Conservation (phyloP, 2,113 vertebrate genomes). For the Callipepla californica region DNA sequence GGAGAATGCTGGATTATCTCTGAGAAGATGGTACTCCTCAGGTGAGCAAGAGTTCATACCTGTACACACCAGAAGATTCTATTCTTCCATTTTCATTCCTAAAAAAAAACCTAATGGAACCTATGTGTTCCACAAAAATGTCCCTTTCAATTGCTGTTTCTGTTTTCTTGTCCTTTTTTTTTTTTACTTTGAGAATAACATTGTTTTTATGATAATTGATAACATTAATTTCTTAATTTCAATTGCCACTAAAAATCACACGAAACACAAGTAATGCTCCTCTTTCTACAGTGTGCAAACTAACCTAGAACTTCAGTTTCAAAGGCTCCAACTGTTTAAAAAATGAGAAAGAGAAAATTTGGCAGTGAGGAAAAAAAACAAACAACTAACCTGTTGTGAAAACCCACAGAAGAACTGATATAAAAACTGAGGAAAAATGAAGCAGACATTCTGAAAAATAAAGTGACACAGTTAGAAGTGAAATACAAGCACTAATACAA, state of each 20-base stretch:
- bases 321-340: background rate
- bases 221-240: background rate
- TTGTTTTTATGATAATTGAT: background rate
- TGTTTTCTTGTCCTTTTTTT: background rate
- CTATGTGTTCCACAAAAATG: background rate
- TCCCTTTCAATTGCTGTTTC: background rate
- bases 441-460: conserved; percentile 94
- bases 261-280: background rate
- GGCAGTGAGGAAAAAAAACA: background rate
- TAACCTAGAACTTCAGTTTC: background rate
- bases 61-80: background rate
- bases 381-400: conserved; percentile 92
- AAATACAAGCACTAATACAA: background rate
- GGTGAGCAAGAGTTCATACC: background rate
- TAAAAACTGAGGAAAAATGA: conserved; percentile 99
- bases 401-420: conserved; percentile 99
- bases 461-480: background rate
- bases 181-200: background rate
- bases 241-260: background rate
- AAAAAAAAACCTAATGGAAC: background rate
- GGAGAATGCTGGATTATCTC: background rate
- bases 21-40: background rate
- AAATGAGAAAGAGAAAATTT: background rate
- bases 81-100: background rate
- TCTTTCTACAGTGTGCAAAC: background rate